Evolutionary conservation across 2,797 vertebrate genomes (phyloP).

Genomic region (Siniperca undulata): DNA sequence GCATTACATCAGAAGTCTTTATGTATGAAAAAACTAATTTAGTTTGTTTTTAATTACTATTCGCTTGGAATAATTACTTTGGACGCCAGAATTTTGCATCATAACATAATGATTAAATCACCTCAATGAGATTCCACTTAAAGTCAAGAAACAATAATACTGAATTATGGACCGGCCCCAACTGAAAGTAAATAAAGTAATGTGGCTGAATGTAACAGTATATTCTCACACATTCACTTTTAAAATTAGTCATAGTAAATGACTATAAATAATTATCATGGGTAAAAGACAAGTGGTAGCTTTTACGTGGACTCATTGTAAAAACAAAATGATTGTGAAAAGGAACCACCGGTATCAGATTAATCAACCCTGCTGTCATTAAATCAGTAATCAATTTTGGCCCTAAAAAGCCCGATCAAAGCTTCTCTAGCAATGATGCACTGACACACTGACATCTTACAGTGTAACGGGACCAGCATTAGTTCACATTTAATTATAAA

Average conservation of each 20-base stretch:
- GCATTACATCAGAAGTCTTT: neutral
- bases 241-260: neutral
- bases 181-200: neutral
- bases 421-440: neutral
- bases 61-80: constrained; percentile 1
- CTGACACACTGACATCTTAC: neutral
- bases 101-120: neutral
- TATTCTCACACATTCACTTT: neutral
- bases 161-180: neutral
- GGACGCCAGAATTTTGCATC: neutral
- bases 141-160: neutral
- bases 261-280: neutral
- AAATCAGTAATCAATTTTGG: neutral
- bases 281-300: neutral
- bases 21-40: neutral
- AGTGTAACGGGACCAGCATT: neutral
- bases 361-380: neutral
- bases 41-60: neutral
- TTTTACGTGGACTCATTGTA: neutral
- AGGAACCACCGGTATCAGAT: neutral
- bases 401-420: neutral
- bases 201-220: neutral
- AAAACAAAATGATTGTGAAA: neutral
- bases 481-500: constrained; percentile 6
- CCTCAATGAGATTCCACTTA: neutral